These are phyloP conservation scores for Condylura cristata DNA, from an alignment of 2,113 vertebrate genomes.

Conservation along the genomic window DNA sequence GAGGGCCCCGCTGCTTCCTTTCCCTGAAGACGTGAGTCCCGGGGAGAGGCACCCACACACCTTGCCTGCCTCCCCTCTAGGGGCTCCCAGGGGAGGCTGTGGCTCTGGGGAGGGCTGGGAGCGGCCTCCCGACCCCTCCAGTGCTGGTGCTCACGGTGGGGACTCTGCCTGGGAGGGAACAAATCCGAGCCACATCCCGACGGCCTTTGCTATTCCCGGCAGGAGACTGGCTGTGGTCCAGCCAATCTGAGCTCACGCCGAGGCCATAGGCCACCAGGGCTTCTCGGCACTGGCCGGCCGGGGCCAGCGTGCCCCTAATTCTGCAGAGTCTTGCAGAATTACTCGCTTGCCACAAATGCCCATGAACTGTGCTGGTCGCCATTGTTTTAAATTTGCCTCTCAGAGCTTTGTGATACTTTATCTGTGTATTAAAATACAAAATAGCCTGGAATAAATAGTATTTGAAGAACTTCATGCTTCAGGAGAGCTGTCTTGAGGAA, in stretches of 20 bases:
- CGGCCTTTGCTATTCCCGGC: neutral
- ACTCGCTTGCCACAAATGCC: neutral
- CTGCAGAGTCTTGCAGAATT: neutral
- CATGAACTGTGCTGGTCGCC: neutral
- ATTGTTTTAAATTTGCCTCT: neutral
- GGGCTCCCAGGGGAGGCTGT: neutral
- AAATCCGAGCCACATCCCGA: neutral
- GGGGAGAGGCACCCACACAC: neutral
- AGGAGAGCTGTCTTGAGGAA: constrained; percentile 41
- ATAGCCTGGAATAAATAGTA: neutral
- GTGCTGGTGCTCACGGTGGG: neutral
- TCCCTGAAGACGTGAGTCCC: neutral
- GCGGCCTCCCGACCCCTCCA: no score
- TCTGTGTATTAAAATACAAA: constrained; percentile 35
- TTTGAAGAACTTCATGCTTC: constrained; percentile 46
- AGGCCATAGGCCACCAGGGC: no score
- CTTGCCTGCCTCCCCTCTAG: neutral
- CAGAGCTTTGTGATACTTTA: neutral
- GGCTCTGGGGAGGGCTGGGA: neutral
- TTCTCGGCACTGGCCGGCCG: neutral
- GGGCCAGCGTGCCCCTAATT: neutral
- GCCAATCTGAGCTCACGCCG: neutral
- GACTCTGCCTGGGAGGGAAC: no score
- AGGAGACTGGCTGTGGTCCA: neutral
- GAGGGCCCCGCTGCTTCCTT: neutral